Percentiles rank a stretch among this genome's conserved stretches.
These are phyloP conservation scores for Heliconius hermathena DNA, from an alignment of 1,140 invertebrate genomes.

Conservation along the genomic window DNA sequence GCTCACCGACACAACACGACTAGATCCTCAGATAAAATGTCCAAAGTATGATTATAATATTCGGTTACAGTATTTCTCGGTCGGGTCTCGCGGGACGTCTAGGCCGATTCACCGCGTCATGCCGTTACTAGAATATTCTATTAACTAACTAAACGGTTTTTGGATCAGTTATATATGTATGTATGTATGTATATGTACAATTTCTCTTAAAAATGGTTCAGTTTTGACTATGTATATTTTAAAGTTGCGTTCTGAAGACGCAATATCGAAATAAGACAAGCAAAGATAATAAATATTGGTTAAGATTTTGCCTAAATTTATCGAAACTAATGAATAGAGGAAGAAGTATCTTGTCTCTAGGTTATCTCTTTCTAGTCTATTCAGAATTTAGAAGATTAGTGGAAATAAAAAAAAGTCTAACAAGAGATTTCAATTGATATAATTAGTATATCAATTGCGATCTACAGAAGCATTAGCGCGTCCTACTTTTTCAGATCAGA, in stretches of 20 bases:
- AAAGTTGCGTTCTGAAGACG: too few species aligned
- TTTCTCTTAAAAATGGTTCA: background rate
- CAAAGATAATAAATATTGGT: too few species aligned
- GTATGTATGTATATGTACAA: background rate
- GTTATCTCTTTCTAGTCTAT: background rate
- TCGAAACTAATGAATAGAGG: too few species aligned
- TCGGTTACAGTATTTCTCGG: constrained; percentile 10
- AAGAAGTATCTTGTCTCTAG: too few species aligned
- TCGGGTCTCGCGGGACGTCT: background rate
- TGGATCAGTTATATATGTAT: background rate
- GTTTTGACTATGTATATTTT: too few species aligned
- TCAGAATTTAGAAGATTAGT: background rate
- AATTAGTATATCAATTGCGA: background rate
- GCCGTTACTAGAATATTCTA: constrained; percentile 16
- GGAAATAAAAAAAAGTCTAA: background rate
- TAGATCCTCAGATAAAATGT: constrained; percentile 3
- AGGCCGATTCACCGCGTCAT: background rate
- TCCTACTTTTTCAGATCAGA: constrained; percentile 1
- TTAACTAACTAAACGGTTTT: constrained; percentile 11
- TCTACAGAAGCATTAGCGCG: constrained; percentile 5
- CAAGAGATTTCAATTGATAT: constrained; percentile 1
- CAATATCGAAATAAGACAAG: too few species aligned
- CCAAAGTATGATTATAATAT: constrained; percentile 17
- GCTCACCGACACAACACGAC: background rate
- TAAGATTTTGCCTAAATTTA: too few species aligned